Evolutionary conservation across 2,113 vertebrate genomes (phyloP).

Genomic region (Ammodramus savannarum): DNA sequence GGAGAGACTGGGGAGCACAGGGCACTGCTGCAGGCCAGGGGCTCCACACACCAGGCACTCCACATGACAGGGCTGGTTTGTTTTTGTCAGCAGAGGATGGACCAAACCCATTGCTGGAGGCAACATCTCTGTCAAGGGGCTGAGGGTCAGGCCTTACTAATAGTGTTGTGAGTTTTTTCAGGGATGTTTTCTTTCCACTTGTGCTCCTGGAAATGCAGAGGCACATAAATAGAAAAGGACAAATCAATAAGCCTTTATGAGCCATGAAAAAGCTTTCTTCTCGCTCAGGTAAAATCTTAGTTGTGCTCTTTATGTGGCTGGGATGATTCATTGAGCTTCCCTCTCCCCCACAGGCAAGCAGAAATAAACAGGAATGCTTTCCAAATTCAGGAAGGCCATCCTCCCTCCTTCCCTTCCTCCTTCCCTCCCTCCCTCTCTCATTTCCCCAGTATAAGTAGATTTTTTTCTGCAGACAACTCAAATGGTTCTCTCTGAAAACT

Average conservation of each 20-base stretch:
- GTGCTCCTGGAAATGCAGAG: background rate
- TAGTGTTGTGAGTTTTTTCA: background rate
- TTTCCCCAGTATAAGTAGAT: background rate
- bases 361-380: constrained; percentile 15
- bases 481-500: background rate
- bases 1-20: background rate
- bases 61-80: background rate
- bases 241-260: constrained; percentile 42
- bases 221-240: constrained; percentile 17
- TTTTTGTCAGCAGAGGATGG: background rate
- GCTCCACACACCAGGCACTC: background rate
- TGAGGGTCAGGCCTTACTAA: background rate
- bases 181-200: background rate
- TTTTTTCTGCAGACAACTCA: background rate
- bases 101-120: background rate
- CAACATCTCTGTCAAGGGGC: background rate
- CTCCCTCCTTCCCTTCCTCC: background rate
- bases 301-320: background rate
- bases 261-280: constrained; percentile 3
- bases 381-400: background rate
- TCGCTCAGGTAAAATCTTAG: background rate
- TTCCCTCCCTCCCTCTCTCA: background rate
- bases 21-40: background rate
- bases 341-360: background rate
- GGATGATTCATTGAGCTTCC: background rate